Base-by-base conservation (phyloP, 2,113 vertebrate species). In the Mastomys natalensis region DNA sequence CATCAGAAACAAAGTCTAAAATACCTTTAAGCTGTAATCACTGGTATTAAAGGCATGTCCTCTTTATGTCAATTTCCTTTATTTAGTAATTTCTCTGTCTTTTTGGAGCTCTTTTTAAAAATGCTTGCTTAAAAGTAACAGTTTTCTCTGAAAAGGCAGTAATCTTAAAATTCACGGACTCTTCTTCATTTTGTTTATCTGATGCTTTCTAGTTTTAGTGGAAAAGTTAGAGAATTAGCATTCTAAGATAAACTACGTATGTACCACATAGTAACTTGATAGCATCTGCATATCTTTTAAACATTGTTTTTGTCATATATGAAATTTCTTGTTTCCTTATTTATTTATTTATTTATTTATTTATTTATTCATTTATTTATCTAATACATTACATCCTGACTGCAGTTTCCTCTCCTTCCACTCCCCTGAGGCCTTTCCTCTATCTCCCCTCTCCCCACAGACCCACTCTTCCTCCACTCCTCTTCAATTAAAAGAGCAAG, bases 11-110 rank as follows among this genome's bases (percentile, higher is more conserved):
- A 43, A 62, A 68, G 22, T 73, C 81, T 95, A 92, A 70, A 96
- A 86, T 89, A 94, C 66, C 53, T 90, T 94, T 93, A 93, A 94
- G 37, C 22, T 87, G 11, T 89, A 91, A 95, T 97, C 94, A 95
- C 70, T 60, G 45, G 12, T 94, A 85, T 90, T 94, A 90, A 97
- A 21, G n/a, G 13, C 68, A 84, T 81, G 64, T 80, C 45, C 53
- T 96, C 58, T 95, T 93, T 77, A 53, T 53, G 51, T 51, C 70
- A 55, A 2, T 45, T 84, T 94, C 97, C 84, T 95, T 96, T 91
- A 93, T 96, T 96, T 94, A 93, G 76, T 68, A 95, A 96, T 88
- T 37, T 81, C 4, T 60, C n/a, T 81, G 29, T 68, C n/a, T 64
- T 93, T 93, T 60, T 70, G 72, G 64, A 97, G 91, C 4, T 90